A percentile compares a stretch with the other conserved stretches of the same genome.
Evolutionary conservation across 2,888 invertebrate genomes (phyloP).

Genomic region (Chydorus sphaericus): DNA sequence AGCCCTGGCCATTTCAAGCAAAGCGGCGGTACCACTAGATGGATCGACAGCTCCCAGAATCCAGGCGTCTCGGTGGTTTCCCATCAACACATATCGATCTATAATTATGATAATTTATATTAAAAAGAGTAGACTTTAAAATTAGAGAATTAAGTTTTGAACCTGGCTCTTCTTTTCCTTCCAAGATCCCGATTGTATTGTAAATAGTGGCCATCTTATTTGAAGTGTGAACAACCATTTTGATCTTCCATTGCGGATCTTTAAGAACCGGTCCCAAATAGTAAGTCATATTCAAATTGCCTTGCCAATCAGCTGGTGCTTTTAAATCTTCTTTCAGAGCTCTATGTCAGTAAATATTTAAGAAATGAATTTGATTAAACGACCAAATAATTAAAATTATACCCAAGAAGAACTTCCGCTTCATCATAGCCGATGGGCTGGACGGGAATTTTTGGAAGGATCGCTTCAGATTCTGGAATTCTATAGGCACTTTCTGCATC

Average conservation of each 20-base stretch:
- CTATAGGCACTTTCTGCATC: constrained; percentile 24
- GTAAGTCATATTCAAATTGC: constrained; percentile 30
- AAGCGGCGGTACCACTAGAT: constrained; percentile 33
- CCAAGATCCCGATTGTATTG: constrained; percentile 28
- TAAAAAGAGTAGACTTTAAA: too few species aligned
- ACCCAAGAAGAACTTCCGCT: constrained; percentile 24
- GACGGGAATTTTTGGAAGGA: constrained; percentile 29
- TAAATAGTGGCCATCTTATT: constrained; percentile 20
- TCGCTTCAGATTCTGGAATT: constrained; percentile 19
- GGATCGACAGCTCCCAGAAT: constrained; percentile 34
- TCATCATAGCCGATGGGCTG: constrained; percentile 31
- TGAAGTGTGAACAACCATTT: constrained; percentile 21
- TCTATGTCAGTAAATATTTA: too few species aligned
- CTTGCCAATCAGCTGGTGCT: constrained; percentile 29
- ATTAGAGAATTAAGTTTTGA: background rate
- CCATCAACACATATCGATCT: constrained; percentile 35
- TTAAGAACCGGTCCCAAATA: constrained; percentile 27
- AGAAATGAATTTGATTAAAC: too few species aligned
- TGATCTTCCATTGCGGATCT: constrained; percentile 12
- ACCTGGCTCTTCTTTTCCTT: constrained; percentile 25
- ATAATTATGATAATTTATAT: background rate
- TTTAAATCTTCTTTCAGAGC: constrained; percentile 22
- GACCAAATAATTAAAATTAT: too few species aligned
- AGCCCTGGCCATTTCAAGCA: constrained; percentile 32
- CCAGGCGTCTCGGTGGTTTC: constrained; percentile 40